Percentiles rank a stretch among this genome's conserved stretches.
Conservation (phyloP, 2,888 invertebrate genomes). For the Disparrhopalites patrizii region DNA sequence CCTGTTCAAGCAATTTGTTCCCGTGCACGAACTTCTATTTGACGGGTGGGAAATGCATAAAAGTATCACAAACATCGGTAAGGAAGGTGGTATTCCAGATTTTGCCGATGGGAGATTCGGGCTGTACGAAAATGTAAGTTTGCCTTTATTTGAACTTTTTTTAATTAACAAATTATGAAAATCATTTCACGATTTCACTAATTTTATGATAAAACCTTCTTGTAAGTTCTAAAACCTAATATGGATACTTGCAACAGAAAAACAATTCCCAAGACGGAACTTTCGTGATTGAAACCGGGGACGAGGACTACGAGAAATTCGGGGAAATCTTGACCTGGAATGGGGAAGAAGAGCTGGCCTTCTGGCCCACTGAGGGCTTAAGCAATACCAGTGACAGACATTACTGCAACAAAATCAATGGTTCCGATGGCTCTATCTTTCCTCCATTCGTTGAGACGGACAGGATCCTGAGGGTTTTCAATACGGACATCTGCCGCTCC, state of each 20-base stretch:
- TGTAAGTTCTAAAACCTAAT: background rate
- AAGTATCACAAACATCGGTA: too few relatives aligned
- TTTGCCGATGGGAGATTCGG: too few relatives aligned
- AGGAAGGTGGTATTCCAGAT: too few relatives aligned
- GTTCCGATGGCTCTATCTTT: constrained; percentile 34
- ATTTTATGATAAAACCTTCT: too few relatives aligned
- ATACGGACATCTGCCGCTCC: constrained; percentile 40
- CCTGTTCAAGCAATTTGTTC: too few relatives aligned
- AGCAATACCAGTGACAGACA: constrained; percentile 9
- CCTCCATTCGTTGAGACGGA: constrained; percentile 39
- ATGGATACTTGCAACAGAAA: constrained; percentile 26
- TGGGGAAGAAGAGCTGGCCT: constrained; percentile 27
- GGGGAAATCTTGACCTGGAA: constrained; percentile 30
- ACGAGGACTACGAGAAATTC: constrained; percentile 24
- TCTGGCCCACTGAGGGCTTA: constrained; percentile 23
- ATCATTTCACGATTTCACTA: too few relatives aligned
- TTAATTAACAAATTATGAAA: too few relatives aligned
- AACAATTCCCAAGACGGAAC: constrained; percentile 25
- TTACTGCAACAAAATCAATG: constrained; percentile 37
- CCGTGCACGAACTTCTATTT: too few relatives aligned
- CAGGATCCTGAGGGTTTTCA: constrained; percentile 28
- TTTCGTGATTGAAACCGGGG: constrained; percentile 1
- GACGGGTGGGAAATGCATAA: too few relatives aligned
- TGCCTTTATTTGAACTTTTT: too few relatives aligned
- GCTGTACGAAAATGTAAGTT: too few relatives aligned